A percentile compares a stretch with the other conserved stretches of the same genome.
phyloP scores from a whole-genome alignment of 2,113 vertebrate species.

The Rhabdornis inornatus region DNA sequence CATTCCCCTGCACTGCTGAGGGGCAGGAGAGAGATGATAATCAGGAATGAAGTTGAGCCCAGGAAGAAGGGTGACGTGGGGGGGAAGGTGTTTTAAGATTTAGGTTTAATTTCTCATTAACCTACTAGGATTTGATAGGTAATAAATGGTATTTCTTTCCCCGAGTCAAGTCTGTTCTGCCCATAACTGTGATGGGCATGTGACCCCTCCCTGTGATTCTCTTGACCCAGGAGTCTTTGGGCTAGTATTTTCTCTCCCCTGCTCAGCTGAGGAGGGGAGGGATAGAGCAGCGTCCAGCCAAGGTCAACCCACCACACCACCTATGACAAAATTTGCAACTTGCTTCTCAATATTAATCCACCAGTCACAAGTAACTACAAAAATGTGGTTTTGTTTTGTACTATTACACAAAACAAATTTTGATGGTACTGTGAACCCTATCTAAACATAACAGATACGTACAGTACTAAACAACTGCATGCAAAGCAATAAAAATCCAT shows the following conservation, averaged over 20 bases:
- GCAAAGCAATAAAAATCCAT: not conserved
- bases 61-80: not conserved
- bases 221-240: not conserved
- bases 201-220: not conserved
- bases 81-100: not conserved
- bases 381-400: not conserved
- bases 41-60: not conserved
- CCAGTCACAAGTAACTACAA: not conserved
- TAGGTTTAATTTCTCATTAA: not conserved
- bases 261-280: not conserved
- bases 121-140: not conserved
- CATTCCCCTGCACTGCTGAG: accelerated
- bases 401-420: not conserved
- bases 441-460: not conserved
- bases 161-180: not conserved
- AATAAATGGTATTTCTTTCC: not conserved
- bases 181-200: accelerated
- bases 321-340: not conserved
- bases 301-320: not conserved
- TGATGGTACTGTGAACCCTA: not conserved
- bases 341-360: not conserved
- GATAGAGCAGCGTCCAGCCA: accelerated
- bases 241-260: not conserved
- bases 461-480: not conserved
- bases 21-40: not conserved